These are phyloP conservation scores for Pocillopora meandrina DNA, from an alignment of 92 coral and sea anemone species.

Conservation along the genomic window DNA sequence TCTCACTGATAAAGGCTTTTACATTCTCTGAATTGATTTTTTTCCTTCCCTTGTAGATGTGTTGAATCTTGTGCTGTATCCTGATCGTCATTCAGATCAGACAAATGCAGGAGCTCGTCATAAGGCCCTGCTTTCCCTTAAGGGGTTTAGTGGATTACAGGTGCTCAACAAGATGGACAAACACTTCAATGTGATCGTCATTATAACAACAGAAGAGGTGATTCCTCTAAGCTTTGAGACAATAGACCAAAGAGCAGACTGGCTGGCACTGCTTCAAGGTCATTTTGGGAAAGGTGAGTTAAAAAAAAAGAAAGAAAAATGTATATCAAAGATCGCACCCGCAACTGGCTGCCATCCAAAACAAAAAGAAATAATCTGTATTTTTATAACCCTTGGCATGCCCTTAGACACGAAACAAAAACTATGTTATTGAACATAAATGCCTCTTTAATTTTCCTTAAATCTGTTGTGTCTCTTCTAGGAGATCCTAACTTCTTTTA, in stretches of 20 bases:
- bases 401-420: neutral
- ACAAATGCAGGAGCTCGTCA: slow-evolving; percentile 83
- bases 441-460: neutral
- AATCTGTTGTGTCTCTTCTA: neutral
- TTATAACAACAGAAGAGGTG: slow-evolving; percentile 80
- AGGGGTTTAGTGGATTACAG: slow-evolving; percentile 84
- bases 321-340: neutral
- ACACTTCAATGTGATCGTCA: slow-evolving; percentile 73
- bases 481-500: too few relatives aligned
- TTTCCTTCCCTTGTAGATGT: slow-evolving; percentile 61
- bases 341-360: neutral
- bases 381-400: neutral
- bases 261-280: slow-evolving; percentile 82
- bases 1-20: neutral
- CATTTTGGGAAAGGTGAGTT: slow-evolving; percentile 90
- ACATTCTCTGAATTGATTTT: neutral
- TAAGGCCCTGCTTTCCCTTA: slow-evolving; percentile 84
- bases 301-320: neutral
- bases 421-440: neutral
- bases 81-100: slow-evolving; percentile 78
- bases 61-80: slow-evolving; percentile 80
- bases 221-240: slow-evolving; percentile 87
- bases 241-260: slow-evolving; percentile 80
- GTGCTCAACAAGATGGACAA: slow-evolving; percentile 90
- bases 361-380: neutral